Evolutionary conservation across 2,888 invertebrate genomes (phyloP).

Genomic region (Eulithis prunata): DNA sequence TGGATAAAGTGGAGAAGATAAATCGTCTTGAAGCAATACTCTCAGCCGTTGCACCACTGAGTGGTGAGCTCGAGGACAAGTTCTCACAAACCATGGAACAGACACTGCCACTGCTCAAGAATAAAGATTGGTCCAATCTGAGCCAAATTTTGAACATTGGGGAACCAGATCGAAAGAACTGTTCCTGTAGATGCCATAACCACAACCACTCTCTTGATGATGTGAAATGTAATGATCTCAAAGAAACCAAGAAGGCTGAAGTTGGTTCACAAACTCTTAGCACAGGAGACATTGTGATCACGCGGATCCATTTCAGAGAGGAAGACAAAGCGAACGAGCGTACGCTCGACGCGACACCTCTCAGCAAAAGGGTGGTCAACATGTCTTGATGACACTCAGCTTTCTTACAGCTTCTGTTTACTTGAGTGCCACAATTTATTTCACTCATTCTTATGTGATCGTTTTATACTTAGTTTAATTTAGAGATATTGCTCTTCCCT

Average conservation of each 20-base stretch:
- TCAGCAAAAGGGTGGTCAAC: conserved; percentile 72
- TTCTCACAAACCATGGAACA: conserved; percentile 83
- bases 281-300: conserved; percentile 96
- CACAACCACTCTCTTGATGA: conserved; percentile 68
- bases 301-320: conserved; percentile 87
- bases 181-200: conserved; percentile 85
- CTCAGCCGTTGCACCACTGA: conserved; percentile 90
- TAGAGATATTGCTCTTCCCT: conserved; percentile 47
- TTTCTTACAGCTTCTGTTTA: conserved; percentile 61
- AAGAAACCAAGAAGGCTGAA: conserved; percentile 77
- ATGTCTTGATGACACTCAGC: conserved; percentile 75
- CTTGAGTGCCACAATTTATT: conserved; percentile 76
- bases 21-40: conserved; percentile 94
- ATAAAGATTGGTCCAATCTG: conserved; percentile 81
- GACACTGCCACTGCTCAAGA: conserved; percentile 79
- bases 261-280: conserved; percentile 93
- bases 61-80: conserved; percentile 83
- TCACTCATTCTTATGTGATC: conserved; percentile 72
- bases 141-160: conserved; percentile 79
- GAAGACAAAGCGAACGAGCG: conserved; percentile 79
- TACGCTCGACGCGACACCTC: conserved; percentile 75
- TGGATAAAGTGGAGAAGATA: conserved; percentile 93
- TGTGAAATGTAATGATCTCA: conserved; percentile 74
- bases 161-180: conserved; percentile 75
- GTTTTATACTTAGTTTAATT: conserved; percentile 61